phyloP scores from a whole-genome alignment of 2,113 vertebrate species.

The Salvelinus namaycush region DNA sequence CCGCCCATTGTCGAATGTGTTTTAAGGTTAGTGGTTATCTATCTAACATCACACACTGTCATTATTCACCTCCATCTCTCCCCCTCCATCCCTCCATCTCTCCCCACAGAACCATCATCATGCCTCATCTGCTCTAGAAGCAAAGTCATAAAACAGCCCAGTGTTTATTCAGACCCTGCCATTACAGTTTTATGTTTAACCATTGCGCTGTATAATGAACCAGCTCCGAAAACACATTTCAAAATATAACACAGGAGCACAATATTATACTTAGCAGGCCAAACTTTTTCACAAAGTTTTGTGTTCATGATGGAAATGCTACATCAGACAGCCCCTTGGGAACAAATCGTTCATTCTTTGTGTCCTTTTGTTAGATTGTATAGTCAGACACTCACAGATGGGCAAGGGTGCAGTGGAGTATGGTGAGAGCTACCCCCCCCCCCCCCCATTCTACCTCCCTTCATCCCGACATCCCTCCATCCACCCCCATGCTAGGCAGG shows the following conservation, averaged over 20 bases:
- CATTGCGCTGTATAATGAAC: slow-evolving; percentile 41
- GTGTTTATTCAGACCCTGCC: slow-evolving; percentile 35
- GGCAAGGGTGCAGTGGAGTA: background rate
- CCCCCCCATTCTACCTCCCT: background rate
- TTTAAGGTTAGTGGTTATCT: too few relatives aligned
- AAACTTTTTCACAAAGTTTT: slow-evolving; percentile 1
- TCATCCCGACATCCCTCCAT: slow-evolving; percentile 7
- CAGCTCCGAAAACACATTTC: slow-evolving; percentile 19
- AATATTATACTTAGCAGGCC: slow-evolving; percentile 4
- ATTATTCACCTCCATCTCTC: too few relatives aligned
- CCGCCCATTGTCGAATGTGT: too few relatives aligned
- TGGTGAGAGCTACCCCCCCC: background rate
- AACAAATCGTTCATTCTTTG: background rate
- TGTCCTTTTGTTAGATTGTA: slow-evolving; percentile 1
- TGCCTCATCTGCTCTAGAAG: slow-evolving; percentile 44
- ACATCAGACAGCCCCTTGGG: background rate
- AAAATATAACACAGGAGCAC: slow-evolving; percentile 6
- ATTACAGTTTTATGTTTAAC: slow-evolving; percentile 49
- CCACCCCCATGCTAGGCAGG: background rate
- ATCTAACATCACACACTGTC: too few relatives aligned
- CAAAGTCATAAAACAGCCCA: slow-evolving; percentile 43
- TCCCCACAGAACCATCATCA: slow-evolving; percentile 35
- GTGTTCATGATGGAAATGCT: background rate
- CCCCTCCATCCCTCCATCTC: background rate
- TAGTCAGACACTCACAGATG: background rate